Evolutionary conservation across 2,888 invertebrate species (phyloP), one percentile per base, ranked within the genome.

Genomic region (Xiphydria camelus): DNA sequence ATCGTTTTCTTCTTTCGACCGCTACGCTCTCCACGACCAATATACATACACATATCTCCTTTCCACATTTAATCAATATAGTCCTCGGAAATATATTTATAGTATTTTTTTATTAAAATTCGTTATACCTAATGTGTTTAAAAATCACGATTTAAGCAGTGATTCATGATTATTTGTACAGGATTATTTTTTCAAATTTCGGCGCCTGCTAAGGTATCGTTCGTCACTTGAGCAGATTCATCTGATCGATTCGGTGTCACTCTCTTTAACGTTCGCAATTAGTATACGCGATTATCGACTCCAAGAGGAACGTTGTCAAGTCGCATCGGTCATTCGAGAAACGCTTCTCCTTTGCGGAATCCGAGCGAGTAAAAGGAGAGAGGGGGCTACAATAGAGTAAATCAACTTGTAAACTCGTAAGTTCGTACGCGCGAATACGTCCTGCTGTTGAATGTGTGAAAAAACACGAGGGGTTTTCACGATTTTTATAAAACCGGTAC

Each of bases 131-230:
- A 64, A 39, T 42, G 37, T 46, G 52, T 59, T 61, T 61, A 59
- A 61, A 64, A 64, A 64, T 64, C 61, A 66, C 64, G 51, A 54
- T 55, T 57, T 49, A 62, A 63, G 50, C 52, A 41, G 61, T 64
- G 61, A 62, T 61, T 64, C 55, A 47, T 60, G 47, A 54, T 53
- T 46, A 49, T 53, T 64, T 68, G 64, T 66, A 67, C 68, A 66
- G 49, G 55, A 35, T 64, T 59, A 60, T 59, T 58, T n/a, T n/a
- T 59, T 52, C 53, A 57, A 55, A 50, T 61, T 51, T 57, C 53
- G 54, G 51, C 49, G 53, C 51, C 53, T 54, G 57, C 50, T 56
- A 61, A 59, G 59, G 62, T 64, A 60, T 64, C 62, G 49, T 61
- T 61, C 61, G 56, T 61, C 61, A 53, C 49, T 53, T 55, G 52